Conservation (phyloP, 2,113 vertebrate genomes). For the Mastomys coucha region DNA sequence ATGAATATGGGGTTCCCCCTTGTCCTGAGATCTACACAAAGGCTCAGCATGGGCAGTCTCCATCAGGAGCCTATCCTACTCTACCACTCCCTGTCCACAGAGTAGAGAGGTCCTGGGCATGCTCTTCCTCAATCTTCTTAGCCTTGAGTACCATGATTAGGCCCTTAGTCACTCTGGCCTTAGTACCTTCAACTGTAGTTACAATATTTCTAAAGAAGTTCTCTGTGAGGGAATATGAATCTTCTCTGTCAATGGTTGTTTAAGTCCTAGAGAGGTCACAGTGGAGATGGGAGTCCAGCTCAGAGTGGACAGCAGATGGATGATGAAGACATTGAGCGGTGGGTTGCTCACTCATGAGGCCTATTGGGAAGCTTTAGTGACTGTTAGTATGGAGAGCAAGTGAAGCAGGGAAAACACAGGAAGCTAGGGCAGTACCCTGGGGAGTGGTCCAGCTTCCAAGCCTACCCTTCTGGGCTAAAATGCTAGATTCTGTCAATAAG, state of each 20-base stretch:
- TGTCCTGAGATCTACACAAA: not conserved
- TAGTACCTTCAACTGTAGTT: constrained; percentile 3
- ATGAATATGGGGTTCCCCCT: not conserved
- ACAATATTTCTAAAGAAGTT: not conserved
- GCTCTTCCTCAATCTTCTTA: not conserved
- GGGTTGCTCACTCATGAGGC: not conserved
- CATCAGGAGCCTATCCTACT: not conserved
- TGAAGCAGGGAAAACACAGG: not conserved
- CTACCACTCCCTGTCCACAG: not conserved
- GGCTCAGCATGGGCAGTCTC: not conserved
- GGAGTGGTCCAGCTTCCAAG: not conserved
- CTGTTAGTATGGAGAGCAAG: not conserved
- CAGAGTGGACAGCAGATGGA: not conserved
- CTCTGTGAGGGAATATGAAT: not conserved
- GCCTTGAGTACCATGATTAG: not conserved
- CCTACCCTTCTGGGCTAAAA: not conserved
- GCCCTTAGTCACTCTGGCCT: not conserved
- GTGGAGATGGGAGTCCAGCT: not conserved
- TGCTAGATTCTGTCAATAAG: not conserved
- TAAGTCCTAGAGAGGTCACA: not conserved
- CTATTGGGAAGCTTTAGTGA: not conserved
- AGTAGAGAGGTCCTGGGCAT: not conserved
- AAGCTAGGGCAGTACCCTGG: not conserved
- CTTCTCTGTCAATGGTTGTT: not conserved
- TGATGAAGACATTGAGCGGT: not conserved